Conservation (phyloP, 1,140 invertebrate species). For the Zaprionus gabonicus region DNA sequence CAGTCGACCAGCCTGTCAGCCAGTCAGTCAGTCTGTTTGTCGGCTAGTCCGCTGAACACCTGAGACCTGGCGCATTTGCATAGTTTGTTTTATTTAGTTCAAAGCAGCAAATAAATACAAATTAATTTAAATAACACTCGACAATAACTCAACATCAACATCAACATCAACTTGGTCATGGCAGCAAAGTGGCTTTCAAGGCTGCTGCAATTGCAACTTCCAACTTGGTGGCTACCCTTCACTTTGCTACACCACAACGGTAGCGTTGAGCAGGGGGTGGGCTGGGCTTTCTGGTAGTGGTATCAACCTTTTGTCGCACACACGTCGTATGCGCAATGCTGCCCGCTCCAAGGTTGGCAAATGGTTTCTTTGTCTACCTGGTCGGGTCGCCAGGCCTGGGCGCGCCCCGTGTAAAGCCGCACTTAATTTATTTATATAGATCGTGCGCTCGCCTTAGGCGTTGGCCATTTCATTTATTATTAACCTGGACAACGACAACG, state of each 20-base stretch:
- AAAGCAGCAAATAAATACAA: conserved; percentile 67
- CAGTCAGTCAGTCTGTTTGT: conserved; percentile 16
- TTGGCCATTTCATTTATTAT: conserved; percentile 77
- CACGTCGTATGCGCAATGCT: conserved; percentile 41
- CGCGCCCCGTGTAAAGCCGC: conserved; percentile 72
- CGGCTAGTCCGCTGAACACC: conserved; percentile 50
- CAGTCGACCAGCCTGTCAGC: conserved; percentile 25
- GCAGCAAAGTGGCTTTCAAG: conserved; percentile 58
- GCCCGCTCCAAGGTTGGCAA: conserved; percentile 44
- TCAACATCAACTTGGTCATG: conserved; percentile 49
- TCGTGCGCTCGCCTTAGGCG: conserved; percentile 75
- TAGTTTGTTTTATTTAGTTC: conserved; percentile 78
- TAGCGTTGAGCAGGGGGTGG: background rate
- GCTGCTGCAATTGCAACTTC: conserved; percentile 70
- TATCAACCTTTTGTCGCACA: conserved; percentile 58
- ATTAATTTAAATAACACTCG: conserved; percentile 78
- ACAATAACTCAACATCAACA: conserved; percentile 73
- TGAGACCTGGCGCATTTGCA: conserved; percentile 72
- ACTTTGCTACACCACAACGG: conserved; percentile 38
- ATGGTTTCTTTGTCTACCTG: conserved; percentile 55
- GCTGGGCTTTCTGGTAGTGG: background rate
- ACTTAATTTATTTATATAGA: conserved; percentile 77
- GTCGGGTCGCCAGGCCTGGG: conserved; percentile 46
- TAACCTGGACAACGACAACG: conserved; percentile 30
- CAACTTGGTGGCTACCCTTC: conserved; percentile 67